Base-by-base conservation (phyloP, 23 tunicate genomes). In the Clavelina lepadiformis region DNA sequence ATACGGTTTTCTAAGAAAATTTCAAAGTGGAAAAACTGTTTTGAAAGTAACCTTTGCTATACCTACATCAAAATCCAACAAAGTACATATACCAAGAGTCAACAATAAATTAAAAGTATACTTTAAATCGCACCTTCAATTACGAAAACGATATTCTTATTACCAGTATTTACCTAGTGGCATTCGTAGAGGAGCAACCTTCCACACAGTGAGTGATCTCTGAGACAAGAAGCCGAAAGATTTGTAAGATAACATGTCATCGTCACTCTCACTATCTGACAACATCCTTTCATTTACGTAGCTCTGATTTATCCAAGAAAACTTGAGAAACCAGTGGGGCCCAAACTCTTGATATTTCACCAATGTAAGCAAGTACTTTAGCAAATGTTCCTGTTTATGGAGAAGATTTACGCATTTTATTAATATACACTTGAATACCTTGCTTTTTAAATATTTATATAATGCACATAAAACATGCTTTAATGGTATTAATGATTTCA, bases 131-230 rank as follows among this genome's bases (percentile, higher is more conserved):
- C 18, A 19, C 18, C 61, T 20, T n/a, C n/a, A 18, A 56, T 20
- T 56, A 25, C 61, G 15, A 23, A 56, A 20, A 56, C 24, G 28
- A 0, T 22, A 0, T 19, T 18, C 15, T 56, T 0, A 41, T 11
- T 11, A 41, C 18, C 18, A 61, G 15, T 35, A 63, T 67, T 67
- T 15, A 86, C 95, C 81, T 15, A 78, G 41, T 0, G 72, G 72
- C 75, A 86, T 56, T 13, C 75, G 74, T 50, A 78, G 25, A 3
- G 83, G 79, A 13, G 82, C 87, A 22, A 74, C 72, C 46, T 67
- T 74, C 96, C 96, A 84, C 30, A 84, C 83, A 2, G 93, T 68
- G 47, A 84, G 25, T 38, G 64, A 65, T 27, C 66, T 38, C 21
- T 66, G 65, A 1, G 62, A 30, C 13, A 66, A 28, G 4, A 36